Evolutionary conservation across 2,113 vertebrate genomes (phyloP).

Genomic region (Cinclus cinclus): DNA sequence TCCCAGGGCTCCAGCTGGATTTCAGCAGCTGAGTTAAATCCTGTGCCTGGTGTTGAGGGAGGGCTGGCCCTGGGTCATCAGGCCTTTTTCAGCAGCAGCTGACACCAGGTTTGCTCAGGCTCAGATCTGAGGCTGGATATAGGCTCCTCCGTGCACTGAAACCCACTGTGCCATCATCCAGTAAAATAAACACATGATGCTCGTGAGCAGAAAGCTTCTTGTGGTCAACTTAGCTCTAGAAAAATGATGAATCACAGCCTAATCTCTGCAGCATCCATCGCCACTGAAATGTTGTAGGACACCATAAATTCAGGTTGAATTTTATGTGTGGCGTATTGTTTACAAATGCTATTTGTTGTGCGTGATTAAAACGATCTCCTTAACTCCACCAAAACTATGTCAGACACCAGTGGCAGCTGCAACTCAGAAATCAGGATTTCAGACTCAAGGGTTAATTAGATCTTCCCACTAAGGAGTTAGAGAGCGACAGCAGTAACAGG

Average conservation of each 20-base stretch:
- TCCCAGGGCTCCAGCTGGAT: not conserved
- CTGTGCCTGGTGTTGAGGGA: accelerated
- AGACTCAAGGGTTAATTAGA: not conserved
- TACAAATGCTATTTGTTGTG: not conserved
- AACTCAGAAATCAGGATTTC: not conserved
- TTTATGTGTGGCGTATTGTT: not conserved
- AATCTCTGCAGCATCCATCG: not conserved
- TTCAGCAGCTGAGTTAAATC: not conserved
- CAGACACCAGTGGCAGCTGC: not conserved
- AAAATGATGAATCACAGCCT: not conserved
- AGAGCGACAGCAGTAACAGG: not conserved
- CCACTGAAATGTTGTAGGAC: not conserved
- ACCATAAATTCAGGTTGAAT: not conserved
- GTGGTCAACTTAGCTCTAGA: not conserved
- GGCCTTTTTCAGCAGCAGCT: not conserved
- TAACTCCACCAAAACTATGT: not conserved
- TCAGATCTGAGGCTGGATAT: accelerated
- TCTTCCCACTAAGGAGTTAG: not conserved
- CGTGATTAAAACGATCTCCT: not conserved
- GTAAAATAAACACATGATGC: not conserved
- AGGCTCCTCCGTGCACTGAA: accelerated
- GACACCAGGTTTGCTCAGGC: accelerated
- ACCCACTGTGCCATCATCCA: accelerated
- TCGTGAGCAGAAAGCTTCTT: not conserved
- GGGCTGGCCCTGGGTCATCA: not conserved